A percentile compares a stretch with the other conserved stretches of the same genome.
These are phyloP conservation scores for Lordiphosa collinella DNA, from an alignment of 1,140 invertebrate species.

Conservation along the genomic window DNA sequence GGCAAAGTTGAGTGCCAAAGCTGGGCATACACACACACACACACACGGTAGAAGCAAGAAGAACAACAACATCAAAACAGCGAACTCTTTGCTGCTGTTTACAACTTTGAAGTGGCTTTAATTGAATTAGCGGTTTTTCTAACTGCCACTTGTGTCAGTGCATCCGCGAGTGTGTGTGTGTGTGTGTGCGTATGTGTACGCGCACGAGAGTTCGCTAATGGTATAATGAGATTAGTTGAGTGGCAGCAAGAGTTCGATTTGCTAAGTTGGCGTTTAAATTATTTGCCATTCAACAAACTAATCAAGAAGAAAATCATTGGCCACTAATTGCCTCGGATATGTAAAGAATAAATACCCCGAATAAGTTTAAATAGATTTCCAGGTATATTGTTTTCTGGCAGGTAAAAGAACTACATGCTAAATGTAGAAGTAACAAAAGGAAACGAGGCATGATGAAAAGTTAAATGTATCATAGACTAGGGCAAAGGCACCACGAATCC, in stretches of 20 bases:
- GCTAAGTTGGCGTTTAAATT: slow-evolving; percentile 5
- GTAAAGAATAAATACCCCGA: too few species aligned
- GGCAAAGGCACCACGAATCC: too few species aligned
- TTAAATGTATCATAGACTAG: too few species aligned
- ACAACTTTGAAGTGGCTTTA: slow-evolving; percentile 53
- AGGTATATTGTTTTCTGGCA: too few species aligned
- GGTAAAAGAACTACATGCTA: too few species aligned
- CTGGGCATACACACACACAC: slow-evolving; percentile 8
- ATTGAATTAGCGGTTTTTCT: slow-evolving; percentile 62
- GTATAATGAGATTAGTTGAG: slow-evolving; percentile 41
- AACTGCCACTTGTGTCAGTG: slow-evolving; percentile 24
- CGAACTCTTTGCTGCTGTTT: slow-evolving; percentile 14
- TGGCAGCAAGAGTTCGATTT: slow-evolving; percentile 21
- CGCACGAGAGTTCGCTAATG: slow-evolving; percentile 8
- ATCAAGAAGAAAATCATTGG: slow-evolving; percentile 7
- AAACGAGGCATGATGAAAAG: too few species aligned
- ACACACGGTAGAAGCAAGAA: slow-evolving; percentile 12
- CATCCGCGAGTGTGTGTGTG: neutral
- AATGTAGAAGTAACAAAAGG: too few species aligned
- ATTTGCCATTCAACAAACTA: neutral
- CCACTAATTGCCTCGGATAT: neutral
- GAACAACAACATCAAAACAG: neutral
- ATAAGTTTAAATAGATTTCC: too few species aligned
- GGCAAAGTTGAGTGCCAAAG: slow-evolving; percentile 21
- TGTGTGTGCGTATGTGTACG: slow-evolving; percentile 1